Evolutionary conservation across 2,113 vertebrate genomes (phyloP).

Genomic region (Marcusenius ussheri): DNA sequence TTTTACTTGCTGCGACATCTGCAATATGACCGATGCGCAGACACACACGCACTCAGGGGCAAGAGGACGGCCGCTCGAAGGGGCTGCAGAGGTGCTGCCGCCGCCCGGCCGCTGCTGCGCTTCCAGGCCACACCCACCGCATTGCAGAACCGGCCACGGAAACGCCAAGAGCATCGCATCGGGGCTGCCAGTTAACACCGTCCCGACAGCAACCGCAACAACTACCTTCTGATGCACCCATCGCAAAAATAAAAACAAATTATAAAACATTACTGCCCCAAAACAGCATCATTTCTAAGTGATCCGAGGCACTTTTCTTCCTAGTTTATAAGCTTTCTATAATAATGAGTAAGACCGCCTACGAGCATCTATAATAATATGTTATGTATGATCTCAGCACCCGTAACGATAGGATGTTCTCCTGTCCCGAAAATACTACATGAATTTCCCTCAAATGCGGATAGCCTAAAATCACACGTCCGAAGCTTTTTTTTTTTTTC

Average conservation of each 20-base stretch:
- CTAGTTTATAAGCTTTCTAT: not conserved
- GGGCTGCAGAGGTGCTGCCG: not conserved
- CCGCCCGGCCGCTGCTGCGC: conserved; percentile 2
- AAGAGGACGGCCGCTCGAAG: not conserved
- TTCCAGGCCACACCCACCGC: conserved; percentile 49
- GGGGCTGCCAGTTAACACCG: conserved; percentile 27
- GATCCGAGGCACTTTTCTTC: not conserved
- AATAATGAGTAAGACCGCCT: not conserved
- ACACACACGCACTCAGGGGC: not conserved
- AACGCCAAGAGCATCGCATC: conserved; percentile 24
- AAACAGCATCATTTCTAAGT: not conserved
- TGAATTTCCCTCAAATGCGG: not conserved
- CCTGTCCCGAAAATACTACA: not conserved
- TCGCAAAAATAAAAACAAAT: not conserved
- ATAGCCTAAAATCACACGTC: not conserved
- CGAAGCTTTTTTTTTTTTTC: not conserved
- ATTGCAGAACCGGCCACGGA: conserved; percentile 44
- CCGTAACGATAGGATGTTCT: not conserved
- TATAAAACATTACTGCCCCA: not conserved
- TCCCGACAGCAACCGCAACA: not conserved
- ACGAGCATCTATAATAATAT: not conserved
- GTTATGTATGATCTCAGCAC: not conserved
- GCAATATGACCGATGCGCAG: not conserved
- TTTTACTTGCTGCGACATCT: not conserved
- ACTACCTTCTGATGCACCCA: not conserved